A percentile compares a stretch with the other conserved stretches of the same genome.
These are phyloP conservation scores for Nemapogon koenigi DNA, from an alignment of 2,888 invertebrate species.

Conservation along the genomic window DNA sequence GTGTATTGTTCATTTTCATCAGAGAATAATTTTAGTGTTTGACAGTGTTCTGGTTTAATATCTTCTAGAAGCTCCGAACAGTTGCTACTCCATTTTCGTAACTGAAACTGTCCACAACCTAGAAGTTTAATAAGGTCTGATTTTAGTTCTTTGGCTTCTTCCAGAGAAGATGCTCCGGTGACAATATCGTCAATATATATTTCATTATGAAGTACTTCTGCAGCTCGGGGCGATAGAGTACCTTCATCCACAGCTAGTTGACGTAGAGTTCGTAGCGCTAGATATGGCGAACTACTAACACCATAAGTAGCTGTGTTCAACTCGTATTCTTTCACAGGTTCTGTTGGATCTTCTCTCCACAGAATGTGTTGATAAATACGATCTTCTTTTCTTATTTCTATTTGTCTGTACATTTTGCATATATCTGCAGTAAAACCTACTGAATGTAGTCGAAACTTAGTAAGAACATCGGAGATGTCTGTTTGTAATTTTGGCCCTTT, in stretches of 20 bases:
- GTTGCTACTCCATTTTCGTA: constrained; percentile 11
- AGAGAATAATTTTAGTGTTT: background rate
- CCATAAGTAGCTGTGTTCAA: too few relatives aligned
- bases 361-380: constrained; percentile 5
- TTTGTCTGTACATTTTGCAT: constrained; percentile 10
- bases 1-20: background rate
- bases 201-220: constrained; percentile 2
- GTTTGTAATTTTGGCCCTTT: too few relatives aligned
- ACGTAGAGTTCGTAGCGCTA: constrained; percentile 8
- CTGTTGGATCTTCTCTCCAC: constrained; percentile 4
- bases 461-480: too few relatives aligned
- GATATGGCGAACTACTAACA: too few relatives aligned
- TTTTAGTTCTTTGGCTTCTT: background rate
- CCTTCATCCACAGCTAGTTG: constrained; percentile 8
- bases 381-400: constrained; percentile 5
- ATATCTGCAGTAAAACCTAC: constrained; percentile 7
- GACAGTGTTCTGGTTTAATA: constrained; percentile 4
- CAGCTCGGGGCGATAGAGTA: background rate
- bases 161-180: background rate
- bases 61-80: too few relatives aligned
- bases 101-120: constrained; percentile 1
- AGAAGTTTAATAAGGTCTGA: constrained; percentile 2
- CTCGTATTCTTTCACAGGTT: constrained; percentile 7
- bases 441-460: constrained; percentile 8
- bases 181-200: constrained; percentile 6